These are phyloP conservation scores for Dicyrtomina minuta DNA, from an alignment of 2,888 invertebrate species.

Conservation along the genomic window DNA sequence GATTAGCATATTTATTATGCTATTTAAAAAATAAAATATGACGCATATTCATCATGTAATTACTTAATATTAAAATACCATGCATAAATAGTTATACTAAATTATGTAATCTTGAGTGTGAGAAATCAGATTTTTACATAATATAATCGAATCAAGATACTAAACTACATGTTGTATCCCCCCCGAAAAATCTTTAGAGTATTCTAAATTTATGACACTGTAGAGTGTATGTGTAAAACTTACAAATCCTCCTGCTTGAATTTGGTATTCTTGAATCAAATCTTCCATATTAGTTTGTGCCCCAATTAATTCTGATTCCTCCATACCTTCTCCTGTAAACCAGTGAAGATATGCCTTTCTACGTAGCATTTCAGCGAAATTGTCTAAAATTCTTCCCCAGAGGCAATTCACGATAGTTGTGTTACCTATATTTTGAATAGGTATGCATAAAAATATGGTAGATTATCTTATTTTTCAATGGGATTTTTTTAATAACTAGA, in stretches of 20 bases:
- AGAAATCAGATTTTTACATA: too few relatives aligned
- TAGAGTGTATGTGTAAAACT: not conserved
- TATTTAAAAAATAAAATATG: too few relatives aligned
- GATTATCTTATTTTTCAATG: not conserved
- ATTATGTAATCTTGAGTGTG: too few relatives aligned
- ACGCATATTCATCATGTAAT: too few relatives aligned
- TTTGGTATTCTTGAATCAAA: constrained; percentile 4
- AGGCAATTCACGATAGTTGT: not conserved
- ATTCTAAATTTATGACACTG: too few relatives aligned
- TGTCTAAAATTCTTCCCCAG: not conserved
- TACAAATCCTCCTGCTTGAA: not conserved
- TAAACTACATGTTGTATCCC: too few relatives aligned
- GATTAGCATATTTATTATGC: too few relatives aligned
- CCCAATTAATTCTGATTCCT: not conserved
- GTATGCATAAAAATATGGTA: not conserved
- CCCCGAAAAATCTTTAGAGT: too few relatives aligned
- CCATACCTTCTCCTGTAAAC: constrained; percentile 4
- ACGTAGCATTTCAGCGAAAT: not conserved
- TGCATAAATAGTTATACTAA: too few relatives aligned
- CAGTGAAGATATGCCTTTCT: constrained; percentile 9
- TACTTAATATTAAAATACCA: too few relatives aligned
- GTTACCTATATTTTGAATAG: not conserved
- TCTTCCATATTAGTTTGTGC: not conserved
- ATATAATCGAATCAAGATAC: too few relatives aligned
- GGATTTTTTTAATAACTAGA: too few relatives aligned